Conservation (phyloP, 2,113 vertebrate species). For the Suricata suricatta region DNA sequence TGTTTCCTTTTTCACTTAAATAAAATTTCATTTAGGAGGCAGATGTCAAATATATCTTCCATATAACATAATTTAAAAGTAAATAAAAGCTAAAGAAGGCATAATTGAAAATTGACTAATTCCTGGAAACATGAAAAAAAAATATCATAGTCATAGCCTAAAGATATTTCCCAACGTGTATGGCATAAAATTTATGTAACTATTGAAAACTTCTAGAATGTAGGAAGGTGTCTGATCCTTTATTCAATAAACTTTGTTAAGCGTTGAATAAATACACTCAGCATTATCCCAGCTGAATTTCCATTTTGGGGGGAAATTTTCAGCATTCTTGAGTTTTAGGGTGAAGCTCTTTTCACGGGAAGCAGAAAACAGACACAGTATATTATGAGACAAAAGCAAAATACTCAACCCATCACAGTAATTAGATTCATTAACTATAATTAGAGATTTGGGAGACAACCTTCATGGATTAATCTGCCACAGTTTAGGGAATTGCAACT, state of each 20-base stretch:
- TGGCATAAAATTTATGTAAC: not conserved
- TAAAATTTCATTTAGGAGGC: not conserved
- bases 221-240: not conserved
- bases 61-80: conserved; percentile 8
- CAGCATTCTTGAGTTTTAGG: not conserved
- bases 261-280: not conserved
- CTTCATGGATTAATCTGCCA: conserved; percentile 48
- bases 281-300: not conserved
- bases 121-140: not conserved
- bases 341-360: not conserved
- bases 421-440: conserved; percentile 68
- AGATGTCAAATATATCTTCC: not conserved
- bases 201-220: not conserved
- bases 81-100: not conserved
- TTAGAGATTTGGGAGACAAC: conserved; percentile 50
- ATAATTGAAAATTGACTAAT: not conserved
- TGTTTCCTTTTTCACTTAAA: not conserved
- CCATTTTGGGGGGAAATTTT: not conserved
- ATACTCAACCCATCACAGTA: conserved; percentile 49
- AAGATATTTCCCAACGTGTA: not conserved
- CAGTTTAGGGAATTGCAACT: conserved; percentile 8
- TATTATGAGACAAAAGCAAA: conserved; percentile 52
- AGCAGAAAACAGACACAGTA: not conserved
- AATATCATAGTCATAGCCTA: not conserved
- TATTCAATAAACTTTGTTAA: not conserved